Percentiles rank a stretch among this genome's conserved stretches.
These are phyloP conservation scores for Coilia nasus DNA, from an alignment of 2,797 vertebrate genomes.

Conservation along the genomic window DNA sequence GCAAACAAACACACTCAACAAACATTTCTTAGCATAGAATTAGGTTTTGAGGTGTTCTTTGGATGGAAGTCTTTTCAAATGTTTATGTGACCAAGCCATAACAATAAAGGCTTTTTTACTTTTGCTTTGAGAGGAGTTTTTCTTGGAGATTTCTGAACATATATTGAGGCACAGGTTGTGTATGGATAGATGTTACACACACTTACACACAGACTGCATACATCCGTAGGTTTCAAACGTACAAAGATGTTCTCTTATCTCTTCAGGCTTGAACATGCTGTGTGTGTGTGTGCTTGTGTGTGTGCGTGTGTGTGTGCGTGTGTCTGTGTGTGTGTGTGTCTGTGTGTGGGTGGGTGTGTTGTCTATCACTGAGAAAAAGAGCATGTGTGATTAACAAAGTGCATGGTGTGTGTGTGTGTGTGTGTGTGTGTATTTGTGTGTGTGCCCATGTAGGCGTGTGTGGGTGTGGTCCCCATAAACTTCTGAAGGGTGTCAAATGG, in stretches of 20 bases:
- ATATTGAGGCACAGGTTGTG: neutral
- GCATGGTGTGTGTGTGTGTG: too few species aligned
- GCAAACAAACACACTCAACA: neutral
- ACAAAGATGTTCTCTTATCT: neutral
- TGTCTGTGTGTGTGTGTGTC: neutral
- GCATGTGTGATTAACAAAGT: too few species aligned
- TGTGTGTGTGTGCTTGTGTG: conserved; percentile 13
- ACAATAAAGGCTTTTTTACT: too few species aligned
- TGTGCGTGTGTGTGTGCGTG: conserved; percentile 18
- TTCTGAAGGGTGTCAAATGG: neutral
- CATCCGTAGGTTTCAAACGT: neutral
- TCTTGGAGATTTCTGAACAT: too few species aligned
- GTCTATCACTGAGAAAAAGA: too few species aligned
- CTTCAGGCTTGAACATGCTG: neutral
- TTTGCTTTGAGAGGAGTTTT: too few species aligned
- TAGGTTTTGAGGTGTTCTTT: too few species aligned
- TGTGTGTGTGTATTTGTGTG: too few species aligned
- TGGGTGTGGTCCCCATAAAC: neutral
- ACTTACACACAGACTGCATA: neutral
- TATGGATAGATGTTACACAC: neutral
- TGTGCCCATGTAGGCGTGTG: too few species aligned
- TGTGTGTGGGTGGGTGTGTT: conserved; percentile 31
- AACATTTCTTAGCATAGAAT: neutral
- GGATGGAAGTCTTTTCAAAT: too few species aligned
- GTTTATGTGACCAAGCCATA: too few species aligned